Conservation (phyloP, 2,888 invertebrate genomes). For the Temnothorax unifasciatus region DNA sequence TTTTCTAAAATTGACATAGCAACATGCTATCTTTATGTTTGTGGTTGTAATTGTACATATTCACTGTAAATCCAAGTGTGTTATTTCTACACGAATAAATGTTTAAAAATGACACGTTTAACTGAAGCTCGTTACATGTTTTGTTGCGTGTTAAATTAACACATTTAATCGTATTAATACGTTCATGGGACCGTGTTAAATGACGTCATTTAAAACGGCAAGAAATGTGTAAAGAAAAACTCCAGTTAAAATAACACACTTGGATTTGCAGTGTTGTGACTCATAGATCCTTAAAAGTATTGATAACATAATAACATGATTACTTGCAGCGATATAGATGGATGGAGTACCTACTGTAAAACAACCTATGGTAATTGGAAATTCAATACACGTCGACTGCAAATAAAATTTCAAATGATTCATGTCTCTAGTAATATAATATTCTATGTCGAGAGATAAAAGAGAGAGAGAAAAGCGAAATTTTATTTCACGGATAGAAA, state of each 20-base stretch:
- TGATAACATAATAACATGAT: not conserved
- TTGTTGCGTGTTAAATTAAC: too few species aligned
- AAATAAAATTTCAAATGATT: slow-evolving; percentile 28
- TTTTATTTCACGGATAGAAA: slow-evolving; percentile 1
- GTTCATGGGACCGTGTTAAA: too few species aligned
- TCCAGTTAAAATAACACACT: too few species aligned
- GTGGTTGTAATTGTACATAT: not conserved
- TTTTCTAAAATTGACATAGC: not conserved
- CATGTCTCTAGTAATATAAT: slow-evolving; percentile 32
- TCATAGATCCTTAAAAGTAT: not conserved
- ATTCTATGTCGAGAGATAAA: slow-evolving; percentile 11
- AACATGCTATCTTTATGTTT: not conserved
- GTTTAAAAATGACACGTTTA: too few species aligned
- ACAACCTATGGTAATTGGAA: slow-evolving; percentile 53
- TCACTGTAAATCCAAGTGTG: too few species aligned
- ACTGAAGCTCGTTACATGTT: too few species aligned
- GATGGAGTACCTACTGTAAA: not conserved
- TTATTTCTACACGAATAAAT: too few species aligned
- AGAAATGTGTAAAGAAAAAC: too few species aligned
- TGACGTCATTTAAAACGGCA: too few species aligned
- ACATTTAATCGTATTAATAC: too few species aligned
- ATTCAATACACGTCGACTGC: slow-evolving; percentile 26
- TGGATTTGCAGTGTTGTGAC: not conserved
- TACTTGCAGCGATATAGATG: not conserved
- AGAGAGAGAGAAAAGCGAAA: not conserved